These are phyloP conservation scores for Dendrolimus punctatus DNA, from an alignment of 1,140 invertebrate species.

Conservation along the genomic window DNA sequence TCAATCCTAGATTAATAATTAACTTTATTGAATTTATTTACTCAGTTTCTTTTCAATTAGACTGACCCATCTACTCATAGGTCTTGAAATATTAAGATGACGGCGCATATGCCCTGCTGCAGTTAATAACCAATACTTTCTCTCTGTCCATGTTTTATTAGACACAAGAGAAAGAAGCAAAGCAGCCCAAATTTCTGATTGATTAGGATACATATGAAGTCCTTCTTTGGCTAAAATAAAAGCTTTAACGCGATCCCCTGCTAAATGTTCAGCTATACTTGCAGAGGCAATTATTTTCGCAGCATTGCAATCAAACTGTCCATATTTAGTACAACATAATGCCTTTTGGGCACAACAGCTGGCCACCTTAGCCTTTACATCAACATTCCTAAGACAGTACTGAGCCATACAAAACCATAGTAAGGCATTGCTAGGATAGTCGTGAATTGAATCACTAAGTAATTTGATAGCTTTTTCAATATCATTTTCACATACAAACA, in stretches of 20 bases:
- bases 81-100: constrained; percentile 37
- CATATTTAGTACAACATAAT: constrained; percentile 20
- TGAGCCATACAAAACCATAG: constrained; percentile 61
- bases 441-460: constrained; percentile 45
- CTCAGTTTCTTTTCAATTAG: constrained; percentile 50
- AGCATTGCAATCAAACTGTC: constrained; percentile 24
- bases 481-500: constrained; percentile 35
- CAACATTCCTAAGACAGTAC: constrained; percentile 40
- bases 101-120: constrained; percentile 39
- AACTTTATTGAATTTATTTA: constrained; percentile 16
- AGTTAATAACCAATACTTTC: constrained; percentile 39
- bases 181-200: constrained; percentile 55
- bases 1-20: neutral
- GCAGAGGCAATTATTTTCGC: constrained; percentile 54
- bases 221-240: constrained; percentile 44
- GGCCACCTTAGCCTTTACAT: constrained; percentile 39
- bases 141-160: constrained; percentile 31
- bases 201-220: constrained; percentile 50
- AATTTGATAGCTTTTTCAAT: constrained; percentile 43
- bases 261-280: constrained; percentile 53
- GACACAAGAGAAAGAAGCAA: constrained; percentile 42
- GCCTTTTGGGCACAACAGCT: constrained; percentile 56
- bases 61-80: constrained; percentile 45
- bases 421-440: constrained; percentile 43
- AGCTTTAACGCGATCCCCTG: constrained; percentile 37